Conservation (phyloP, 1,140 invertebrate species). For the Eupeodes corollae region DNA sequence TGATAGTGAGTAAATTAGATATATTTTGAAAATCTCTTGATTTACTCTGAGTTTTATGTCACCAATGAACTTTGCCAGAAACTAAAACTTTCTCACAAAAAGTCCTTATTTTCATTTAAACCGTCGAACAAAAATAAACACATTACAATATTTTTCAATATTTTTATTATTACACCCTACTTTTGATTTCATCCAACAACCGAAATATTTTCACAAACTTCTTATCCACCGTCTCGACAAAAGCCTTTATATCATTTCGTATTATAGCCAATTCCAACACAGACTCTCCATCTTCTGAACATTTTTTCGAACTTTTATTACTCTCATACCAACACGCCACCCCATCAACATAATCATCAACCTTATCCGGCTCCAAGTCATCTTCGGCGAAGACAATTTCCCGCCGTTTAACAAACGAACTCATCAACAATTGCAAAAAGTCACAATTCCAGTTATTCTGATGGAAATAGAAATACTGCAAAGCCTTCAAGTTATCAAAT, state of each 20-base stretch:
- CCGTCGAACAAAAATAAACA: too few species aligned
- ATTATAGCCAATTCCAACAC: slow-evolving; percentile 30
- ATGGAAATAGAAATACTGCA: slow-evolving; percentile 36
- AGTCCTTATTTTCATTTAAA: too few species aligned
- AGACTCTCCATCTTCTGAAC: slow-evolving; percentile 18
- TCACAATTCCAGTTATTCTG: slow-evolving; percentile 36
- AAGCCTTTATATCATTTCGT: slow-evolving; percentile 29
- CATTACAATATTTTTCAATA: too few species aligned
- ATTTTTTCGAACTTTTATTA: slow-evolving; percentile 25
- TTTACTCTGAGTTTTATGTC: too few species aligned
- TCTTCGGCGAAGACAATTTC: slow-evolving; percentile 33
- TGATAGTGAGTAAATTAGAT: too few species aligned
- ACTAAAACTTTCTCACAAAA: too few species aligned
- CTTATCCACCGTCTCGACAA: slow-evolving; percentile 28
- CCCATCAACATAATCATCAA: slow-evolving; percentile 32
- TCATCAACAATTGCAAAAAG: slow-evolving; percentile 30
- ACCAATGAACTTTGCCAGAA: too few species aligned
- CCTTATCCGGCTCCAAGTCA: slow-evolving; percentile 24
- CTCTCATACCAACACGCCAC: slow-evolving; percentile 34
- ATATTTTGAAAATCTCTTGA: too few species aligned
- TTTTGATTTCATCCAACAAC: slow-evolving; percentile 31
- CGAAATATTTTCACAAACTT: slow-evolving; percentile 33
- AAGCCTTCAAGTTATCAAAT: slow-evolving; percentile 25
- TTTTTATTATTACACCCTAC: not conserved
- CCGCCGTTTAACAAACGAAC: slow-evolving; percentile 25